Conservation (phyloP, 1,140 invertebrate species). For the Eufriesea mexicana region DNA sequence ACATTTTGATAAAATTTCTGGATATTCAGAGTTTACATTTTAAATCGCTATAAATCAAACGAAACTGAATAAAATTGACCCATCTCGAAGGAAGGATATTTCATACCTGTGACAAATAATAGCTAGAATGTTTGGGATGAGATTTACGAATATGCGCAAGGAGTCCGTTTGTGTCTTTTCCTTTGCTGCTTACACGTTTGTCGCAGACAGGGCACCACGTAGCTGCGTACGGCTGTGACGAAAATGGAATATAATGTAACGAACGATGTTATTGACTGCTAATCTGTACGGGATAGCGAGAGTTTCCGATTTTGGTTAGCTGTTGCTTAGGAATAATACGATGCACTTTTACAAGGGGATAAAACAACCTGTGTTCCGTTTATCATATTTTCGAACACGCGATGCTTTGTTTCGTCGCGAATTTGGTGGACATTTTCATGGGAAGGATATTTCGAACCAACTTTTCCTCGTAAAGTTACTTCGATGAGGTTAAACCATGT, state of each 20-base stretch:
- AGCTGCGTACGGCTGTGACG: constrained; percentile 29
- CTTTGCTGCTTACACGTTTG: constrained; percentile 57
- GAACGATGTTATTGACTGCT: neutral
- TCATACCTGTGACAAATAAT: constrained; percentile 31
- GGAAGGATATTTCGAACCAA: neutral
- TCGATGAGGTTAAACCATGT: neutral
- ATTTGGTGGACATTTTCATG: neutral
- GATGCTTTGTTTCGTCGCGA: neutral
- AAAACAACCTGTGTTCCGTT: constrained; percentile 8
- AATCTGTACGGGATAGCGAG: neutral
- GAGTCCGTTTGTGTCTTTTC: constrained; percentile 47
- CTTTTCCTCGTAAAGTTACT: neutral
- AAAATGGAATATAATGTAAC: neutral
- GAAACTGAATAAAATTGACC: too few species aligned
- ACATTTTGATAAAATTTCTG: too few species aligned
- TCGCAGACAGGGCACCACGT: constrained; percentile 65
- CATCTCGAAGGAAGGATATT: neutral
- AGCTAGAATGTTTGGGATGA: constrained; percentile 33
- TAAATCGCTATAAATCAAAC: too few species aligned
- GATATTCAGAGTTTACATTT: too few species aligned
- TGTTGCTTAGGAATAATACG: neutral
- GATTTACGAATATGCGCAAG: constrained; percentile 53
- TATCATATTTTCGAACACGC: constrained; percentile 25
- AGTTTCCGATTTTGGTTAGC: neutral
- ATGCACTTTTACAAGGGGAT: neutral